These are phyloP conservation scores for Ibidorhyncha struthersii DNA, from an alignment of 2,113 vertebrate species.

Conservation along the genomic window DNA sequence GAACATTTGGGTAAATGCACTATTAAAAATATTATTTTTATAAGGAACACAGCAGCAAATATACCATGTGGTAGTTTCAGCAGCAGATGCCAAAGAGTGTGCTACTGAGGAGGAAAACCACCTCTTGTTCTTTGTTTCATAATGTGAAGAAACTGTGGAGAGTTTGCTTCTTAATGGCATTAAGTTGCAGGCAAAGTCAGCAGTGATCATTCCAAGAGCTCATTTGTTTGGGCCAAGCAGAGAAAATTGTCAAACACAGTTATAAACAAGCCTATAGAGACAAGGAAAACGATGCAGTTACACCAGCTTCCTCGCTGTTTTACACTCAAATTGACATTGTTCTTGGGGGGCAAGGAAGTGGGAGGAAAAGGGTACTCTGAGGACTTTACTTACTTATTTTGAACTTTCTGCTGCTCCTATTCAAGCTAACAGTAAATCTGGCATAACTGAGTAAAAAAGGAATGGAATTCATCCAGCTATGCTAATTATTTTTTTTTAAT, in stretches of 20 bases:
- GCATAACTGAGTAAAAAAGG: background rate
- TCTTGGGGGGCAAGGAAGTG: background rate
- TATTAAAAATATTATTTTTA: background rate
- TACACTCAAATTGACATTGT: background rate
- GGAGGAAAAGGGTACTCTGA: background rate
- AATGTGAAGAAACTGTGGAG: background rate
- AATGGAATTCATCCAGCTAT: background rate
- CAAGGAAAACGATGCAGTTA: background rate
- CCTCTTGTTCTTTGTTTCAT: background rate
- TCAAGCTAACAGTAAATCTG: background rate
- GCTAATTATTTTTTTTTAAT: background rate
- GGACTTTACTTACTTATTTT: background rate
- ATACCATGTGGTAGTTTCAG: background rate
- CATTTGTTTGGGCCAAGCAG: slow-evolving; percentile 55
- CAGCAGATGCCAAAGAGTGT: background rate
- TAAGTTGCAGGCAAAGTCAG: slow-evolving; percentile 21
- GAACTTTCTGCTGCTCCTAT: background rate
- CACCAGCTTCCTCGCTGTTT: background rate
- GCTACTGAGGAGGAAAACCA: background rate
- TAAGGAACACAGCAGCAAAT: background rate
- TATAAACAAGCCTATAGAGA: slow-evolving; percentile 4
- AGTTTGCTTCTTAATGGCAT: background rate
- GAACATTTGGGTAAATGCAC: background rate
- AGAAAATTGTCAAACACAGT: background rate
- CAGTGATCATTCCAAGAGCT: background rate